phyloP scores from a whole-genome alignment of 2,888 invertebrate species.

The Campopleginae sp. region DNA sequence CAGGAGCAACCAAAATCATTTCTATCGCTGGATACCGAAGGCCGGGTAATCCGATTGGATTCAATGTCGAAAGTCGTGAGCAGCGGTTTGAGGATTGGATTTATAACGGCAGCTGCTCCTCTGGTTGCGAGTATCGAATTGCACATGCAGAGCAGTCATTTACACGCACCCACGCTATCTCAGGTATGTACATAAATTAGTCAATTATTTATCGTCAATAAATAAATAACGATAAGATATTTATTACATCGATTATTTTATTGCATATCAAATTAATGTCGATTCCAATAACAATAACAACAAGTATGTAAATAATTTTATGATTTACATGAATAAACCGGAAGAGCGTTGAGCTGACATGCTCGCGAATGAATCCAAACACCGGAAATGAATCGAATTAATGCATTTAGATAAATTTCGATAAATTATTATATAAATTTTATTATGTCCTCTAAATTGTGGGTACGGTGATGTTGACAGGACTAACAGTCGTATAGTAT shows the following conservation, averaged over 20 bases:
- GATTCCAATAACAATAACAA: not conserved
- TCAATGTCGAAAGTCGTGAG: constrained; percentile 91
- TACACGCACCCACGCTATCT: constrained; percentile 88
- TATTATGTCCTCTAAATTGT: not conserved
- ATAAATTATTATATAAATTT: not conserved
- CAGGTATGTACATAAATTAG: constrained; percentile 84
- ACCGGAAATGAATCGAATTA: too few species aligned
- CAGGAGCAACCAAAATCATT: constrained; percentile 88
- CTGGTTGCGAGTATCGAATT: constrained; percentile 88
- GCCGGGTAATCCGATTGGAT: constrained; percentile 91
- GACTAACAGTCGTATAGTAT: not conserved
- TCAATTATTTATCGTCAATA: not conserved
- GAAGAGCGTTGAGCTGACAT: not conserved
- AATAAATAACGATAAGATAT: not conserved
- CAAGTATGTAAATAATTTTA: not conserved
- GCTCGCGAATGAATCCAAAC: not conserved
- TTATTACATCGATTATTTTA: not conserved
- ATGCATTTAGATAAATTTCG: not conserved
- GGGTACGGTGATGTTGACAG: not conserved
- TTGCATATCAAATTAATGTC: not conserved
- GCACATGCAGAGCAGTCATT: constrained; percentile 89
- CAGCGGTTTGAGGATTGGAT: constrained; percentile 90
- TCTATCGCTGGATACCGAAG: constrained; percentile 90
- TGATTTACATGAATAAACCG: not conserved
- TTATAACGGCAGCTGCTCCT: constrained; percentile 89